Evolutionary conservation across 2,888 invertebrate genomes (phyloP).

Genomic region (Drosophila anceps): DNA sequence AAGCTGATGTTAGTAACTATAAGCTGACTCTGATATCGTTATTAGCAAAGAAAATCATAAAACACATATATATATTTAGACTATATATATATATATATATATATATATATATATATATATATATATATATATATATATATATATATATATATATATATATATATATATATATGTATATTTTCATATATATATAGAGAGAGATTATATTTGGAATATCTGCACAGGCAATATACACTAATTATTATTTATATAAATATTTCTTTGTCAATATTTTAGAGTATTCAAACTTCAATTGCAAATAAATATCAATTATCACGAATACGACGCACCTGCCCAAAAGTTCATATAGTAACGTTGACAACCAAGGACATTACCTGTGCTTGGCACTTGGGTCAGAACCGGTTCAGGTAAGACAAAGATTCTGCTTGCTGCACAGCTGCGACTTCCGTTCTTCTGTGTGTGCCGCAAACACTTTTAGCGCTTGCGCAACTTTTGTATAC

Average conservation of each 20-base stretch:
- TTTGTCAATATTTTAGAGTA: background rate
- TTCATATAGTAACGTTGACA: constrained; percentile 36
- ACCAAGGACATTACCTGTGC: constrained; percentile 63
- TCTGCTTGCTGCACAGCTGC: constrained; percentile 43
- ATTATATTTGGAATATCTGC: no score
- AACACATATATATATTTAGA: no score
- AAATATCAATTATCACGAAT: constrained; percentile 21
- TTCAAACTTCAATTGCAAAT: background rate
- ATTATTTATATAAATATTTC: background rate
- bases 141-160: background rate
- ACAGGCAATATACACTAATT: background rate
- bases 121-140: background rate
- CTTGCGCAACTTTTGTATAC: constrained; percentile 55
- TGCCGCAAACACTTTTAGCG: constrained; percentile 15
- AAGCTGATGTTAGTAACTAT: no score
- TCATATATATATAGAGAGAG: no score
- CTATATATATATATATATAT: background rate
- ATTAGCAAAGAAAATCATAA: no score
- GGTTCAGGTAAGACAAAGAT: constrained; percentile 32
- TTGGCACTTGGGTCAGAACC: constrained; percentile 51
- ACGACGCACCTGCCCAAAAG: constrained; percentile 39
- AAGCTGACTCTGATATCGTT: no score
- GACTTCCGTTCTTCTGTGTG: constrained; percentile 67
- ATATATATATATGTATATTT: no score
- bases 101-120: background rate